Evolutionary conservation across 1,140 invertebrate species (phyloP).

Genomic region (Meteorus sp.): DNA sequence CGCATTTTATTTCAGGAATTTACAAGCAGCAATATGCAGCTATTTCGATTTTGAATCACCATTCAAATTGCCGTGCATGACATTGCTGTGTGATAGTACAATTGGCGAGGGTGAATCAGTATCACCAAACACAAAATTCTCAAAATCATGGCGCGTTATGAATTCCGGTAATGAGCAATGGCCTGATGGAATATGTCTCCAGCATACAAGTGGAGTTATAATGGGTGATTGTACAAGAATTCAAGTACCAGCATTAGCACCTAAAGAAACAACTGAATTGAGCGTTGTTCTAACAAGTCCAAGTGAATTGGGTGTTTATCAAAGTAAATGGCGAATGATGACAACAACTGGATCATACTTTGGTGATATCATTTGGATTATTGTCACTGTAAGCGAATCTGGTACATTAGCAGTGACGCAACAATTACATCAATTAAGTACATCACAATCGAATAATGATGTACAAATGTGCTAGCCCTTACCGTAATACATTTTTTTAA

Average conservation of each 20-base stretch:
- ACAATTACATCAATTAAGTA: slow-evolving; percentile 66
- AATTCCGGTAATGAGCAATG: slow-evolving; percentile 79
- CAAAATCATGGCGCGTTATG: slow-evolving; percentile 79
- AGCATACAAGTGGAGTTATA: slow-evolving; percentile 66
- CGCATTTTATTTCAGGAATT: slow-evolving; percentile 78
- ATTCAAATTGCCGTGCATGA: slow-evolving; percentile 73
- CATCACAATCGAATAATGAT: slow-evolving; percentile 53
- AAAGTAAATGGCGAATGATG: slow-evolving; percentile 82
- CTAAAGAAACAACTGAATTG: slow-evolving; percentile 70
- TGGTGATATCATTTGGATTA: slow-evolving; percentile 76
- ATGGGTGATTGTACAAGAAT: slow-evolving; percentile 64
- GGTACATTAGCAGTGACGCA: slow-evolving; percentile 72
- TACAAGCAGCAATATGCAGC: slow-evolving; percentile 92
- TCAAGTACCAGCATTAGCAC: slow-evolving; percentile 64
- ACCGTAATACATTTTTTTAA: neutral
- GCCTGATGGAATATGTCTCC: slow-evolving; percentile 76
- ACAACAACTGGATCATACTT: slow-evolving; percentile 79
- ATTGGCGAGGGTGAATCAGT: slow-evolving; percentile 76
- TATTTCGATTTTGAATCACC: slow-evolving; percentile 87
- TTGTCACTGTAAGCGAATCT: slow-evolving; percentile 68
- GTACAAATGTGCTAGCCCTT: slow-evolving; percentile 54
- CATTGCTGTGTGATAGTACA: slow-evolving; percentile 75
- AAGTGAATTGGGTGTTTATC: slow-evolving; percentile 69
- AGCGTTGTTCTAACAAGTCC: slow-evolving; percentile 73
- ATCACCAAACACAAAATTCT: slow-evolving; percentile 73